A percentile compares a stretch with the other conserved stretches of the same genome.
Evolutionary conservation across 2,797 vertebrate genomes (phyloP).

Genomic region (Syncerus caffer): DNA sequence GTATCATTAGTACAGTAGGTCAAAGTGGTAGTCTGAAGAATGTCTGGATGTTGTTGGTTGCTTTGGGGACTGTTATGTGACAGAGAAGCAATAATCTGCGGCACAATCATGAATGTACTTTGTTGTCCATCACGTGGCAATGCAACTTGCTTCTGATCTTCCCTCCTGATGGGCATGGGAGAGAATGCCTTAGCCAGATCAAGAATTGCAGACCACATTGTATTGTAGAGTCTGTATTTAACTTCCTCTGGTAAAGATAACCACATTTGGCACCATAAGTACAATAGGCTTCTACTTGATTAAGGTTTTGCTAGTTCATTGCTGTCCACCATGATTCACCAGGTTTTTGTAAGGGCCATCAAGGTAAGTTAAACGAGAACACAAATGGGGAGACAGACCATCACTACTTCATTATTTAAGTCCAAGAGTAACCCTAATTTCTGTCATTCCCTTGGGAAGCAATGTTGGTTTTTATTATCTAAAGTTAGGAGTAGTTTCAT

Average conservation of each 20-base stretch:
- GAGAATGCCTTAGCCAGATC: not conserved
- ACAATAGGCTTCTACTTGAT: not conserved
- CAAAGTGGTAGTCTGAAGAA: not conserved
- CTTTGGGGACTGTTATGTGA: not conserved
- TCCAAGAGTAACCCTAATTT: not conserved
- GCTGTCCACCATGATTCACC: not conserved
- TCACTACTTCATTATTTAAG: not conserved
- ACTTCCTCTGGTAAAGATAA: not conserved
- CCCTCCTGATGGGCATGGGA: not conserved
- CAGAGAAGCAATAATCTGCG: not conserved
- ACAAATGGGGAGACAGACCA: not conserved
- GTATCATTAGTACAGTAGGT: not conserved
- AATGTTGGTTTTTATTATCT: not conserved
- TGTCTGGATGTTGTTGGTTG: not conserved
- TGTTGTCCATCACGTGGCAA: not conserved
- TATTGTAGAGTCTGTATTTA: not conserved
- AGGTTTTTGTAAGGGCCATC: not conserved
- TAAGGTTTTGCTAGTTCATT: not conserved
- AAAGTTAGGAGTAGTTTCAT: not conserved
- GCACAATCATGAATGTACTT: not conserved
- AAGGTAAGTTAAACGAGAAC: not conserved
- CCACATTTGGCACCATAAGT: not conserved
- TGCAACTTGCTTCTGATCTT: not conserved
- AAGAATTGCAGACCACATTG: not conserved
- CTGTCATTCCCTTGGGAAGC: not conserved